Evolutionary conservation across 1,140 invertebrate species (phyloP).

Genomic region (Neodiprion pinetum): DNA sequence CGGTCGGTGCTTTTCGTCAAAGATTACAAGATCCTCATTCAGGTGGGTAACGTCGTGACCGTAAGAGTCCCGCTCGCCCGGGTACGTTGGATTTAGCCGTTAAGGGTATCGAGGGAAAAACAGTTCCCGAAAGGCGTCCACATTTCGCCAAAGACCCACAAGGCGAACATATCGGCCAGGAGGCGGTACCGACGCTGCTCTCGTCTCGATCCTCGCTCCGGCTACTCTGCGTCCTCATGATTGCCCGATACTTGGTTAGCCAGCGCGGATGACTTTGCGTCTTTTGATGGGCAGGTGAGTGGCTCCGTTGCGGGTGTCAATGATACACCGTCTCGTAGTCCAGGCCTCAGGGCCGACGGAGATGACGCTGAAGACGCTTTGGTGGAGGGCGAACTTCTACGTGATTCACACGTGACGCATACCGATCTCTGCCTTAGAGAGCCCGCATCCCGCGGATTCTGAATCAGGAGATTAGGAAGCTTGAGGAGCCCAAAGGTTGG

Average conservation of each 20-base stretch:
- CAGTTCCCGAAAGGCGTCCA: constrained; percentile 57
- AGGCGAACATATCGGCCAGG: constrained; percentile 35
- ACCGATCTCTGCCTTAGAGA: constrained; percentile 49
- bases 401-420: constrained; percentile 38
- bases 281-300: constrained; percentile 64
- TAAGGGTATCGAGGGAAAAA: constrained; percentile 40
- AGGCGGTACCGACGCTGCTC: background rate
- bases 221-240: constrained; percentile 30
- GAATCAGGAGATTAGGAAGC: constrained; percentile 45
- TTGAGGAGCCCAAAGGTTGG: constrained; percentile 19
- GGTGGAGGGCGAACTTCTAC: constrained; percentile 17
- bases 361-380: background rate
- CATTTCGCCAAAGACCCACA: constrained; percentile 55
- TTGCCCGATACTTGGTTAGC: constrained; percentile 51
- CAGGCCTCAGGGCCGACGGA: constrained; percentile 1
- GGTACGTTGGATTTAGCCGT: constrained; percentile 22
- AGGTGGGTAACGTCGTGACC: constrained; percentile 1
- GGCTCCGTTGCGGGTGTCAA: constrained; percentile 61
- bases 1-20: background rate
- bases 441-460: constrained; percentile 55
- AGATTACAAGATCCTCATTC: background rate
- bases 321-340: constrained; percentile 32
- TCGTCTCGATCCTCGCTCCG: background rate
- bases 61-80: constrained; percentile 24
- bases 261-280: constrained; percentile 62